Evolutionary conservation across 2,797 vertebrate genomes (phyloP), one percentile per base, ranked within the genome.

Genomic region (Delichon dasypus): DNA sequence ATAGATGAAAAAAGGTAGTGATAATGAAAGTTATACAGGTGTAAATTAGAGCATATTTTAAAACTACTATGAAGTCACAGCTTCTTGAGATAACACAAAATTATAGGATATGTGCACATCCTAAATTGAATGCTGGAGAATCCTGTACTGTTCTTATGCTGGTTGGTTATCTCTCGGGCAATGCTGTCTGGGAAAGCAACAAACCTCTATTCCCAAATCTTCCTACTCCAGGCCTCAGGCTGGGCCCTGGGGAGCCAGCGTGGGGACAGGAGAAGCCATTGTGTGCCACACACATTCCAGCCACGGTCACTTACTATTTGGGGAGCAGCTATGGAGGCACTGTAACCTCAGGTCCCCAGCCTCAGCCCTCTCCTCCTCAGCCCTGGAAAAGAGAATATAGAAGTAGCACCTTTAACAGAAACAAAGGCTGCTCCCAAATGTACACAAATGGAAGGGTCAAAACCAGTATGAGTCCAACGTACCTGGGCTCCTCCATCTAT

Each of bases 311-410:
- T 98, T 97, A 98, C 98, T 97, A 93, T 97, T 93, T 61, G 97
- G 94, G 96, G 97, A 97, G 96, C 97, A 96, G 96, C 97, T 97
- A 50, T 96, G 97, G 95, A 96, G 98, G 96, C 98, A 97, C 73
- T 97, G 98, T 70, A 98, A 76, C 94, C 86, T 98, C 34, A 97
- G 91, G 95, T 97, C 97, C 93, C 97, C 98, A 77, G 97, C 97
- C 95, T 98, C 97, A 26, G 78, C 96, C 83, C 92, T 94, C 61
- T 97, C 97, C 68, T 97, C 97, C 97, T 98, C 97, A 74, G 97
- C 82, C 97, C 98, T 98, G 97, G 93, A 96, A 96, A 97, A 95
- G 96, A 97, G 97, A 97, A 97, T 95, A 95, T 82, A 91, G n/a
- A 95, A 90, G 75, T 95, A 93, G 92, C 94, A 95, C 92, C 95